A percentile compares a stretch with the other conserved stretches of the same genome.
Conservation (phyloP, 1,140 invertebrate genomes). For the Coptotermes formosanus region DNA sequence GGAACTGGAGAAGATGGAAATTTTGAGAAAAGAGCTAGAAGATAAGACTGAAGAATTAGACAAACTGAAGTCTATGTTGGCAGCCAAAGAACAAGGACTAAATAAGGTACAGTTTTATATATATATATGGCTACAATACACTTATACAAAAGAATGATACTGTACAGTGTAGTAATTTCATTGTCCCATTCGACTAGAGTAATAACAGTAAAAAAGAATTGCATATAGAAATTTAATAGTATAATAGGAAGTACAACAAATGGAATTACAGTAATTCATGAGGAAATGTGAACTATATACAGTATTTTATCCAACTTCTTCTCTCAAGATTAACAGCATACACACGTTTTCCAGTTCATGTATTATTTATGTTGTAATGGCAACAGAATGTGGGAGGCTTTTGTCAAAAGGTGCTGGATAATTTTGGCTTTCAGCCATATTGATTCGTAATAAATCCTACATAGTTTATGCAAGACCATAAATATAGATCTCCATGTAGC, state of each 20-base stretch:
- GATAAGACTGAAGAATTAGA: conserved; percentile 48
- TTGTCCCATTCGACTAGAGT: too few species aligned
- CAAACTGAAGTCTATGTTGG: conserved; percentile 42
- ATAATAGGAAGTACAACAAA: conserved; percentile 30
- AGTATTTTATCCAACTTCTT: background rate
- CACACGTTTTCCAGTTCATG: conserved; percentile 23
- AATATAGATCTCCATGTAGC: too few species aligned
- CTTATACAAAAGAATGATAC: too few species aligned
- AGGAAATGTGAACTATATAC: background rate
- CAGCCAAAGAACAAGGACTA: background rate
- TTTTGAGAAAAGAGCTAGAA: conserved; percentile 44
- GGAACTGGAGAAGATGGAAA: conserved; percentile 27
- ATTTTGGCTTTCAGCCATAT: too few species aligned
- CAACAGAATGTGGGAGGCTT: too few species aligned
- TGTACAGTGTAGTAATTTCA: too few species aligned
- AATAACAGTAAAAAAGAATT: too few species aligned
- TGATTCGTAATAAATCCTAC: too few species aligned
- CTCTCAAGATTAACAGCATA: conserved; percentile 12
- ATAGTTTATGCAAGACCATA: too few species aligned
- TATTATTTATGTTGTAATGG: background rate
- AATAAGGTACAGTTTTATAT: conserved; percentile 39
- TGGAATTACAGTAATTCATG: background rate
- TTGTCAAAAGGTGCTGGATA: too few species aligned
- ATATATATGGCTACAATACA: too few species aligned
- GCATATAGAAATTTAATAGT: too few species aligned